These are phyloP conservation scores for Phymastichus coffea DNA, from an alignment of 1,140 invertebrate genomes.

Conservation along the genomic window DNA sequence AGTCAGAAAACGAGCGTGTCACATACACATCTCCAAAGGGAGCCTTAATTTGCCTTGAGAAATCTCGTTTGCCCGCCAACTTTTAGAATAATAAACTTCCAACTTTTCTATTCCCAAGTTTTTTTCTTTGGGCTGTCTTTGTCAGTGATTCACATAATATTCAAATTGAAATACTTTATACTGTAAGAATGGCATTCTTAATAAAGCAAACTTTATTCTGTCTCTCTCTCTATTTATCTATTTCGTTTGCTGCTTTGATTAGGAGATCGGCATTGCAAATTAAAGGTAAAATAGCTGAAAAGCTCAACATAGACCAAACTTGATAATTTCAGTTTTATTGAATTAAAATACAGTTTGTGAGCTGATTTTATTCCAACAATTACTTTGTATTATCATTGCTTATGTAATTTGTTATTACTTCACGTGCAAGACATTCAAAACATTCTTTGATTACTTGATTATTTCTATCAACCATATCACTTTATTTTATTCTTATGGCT, in stretches of 20 bases:
- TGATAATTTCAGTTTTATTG: not conserved
- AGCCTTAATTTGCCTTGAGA: slow-evolving; percentile 22
- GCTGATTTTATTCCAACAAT: too few relatives aligned
- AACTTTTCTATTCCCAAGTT: not conserved
- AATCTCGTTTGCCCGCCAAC: slow-evolving; percentile 27
- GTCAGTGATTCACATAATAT: slow-evolving; percentile 16
- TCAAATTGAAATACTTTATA: slow-evolving; percentile 23
- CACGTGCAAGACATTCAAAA: too few relatives aligned
- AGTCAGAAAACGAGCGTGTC: slow-evolving; percentile 17
- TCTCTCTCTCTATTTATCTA: not conserved
- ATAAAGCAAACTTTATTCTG: slow-evolving; percentile 21
- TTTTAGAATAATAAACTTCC: slow-evolving; percentile 28
- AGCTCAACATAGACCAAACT: not conserved
- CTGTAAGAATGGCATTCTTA: slow-evolving; percentile 2
- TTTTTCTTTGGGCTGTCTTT: not conserved
- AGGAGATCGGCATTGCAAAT: slow-evolving; percentile 20
- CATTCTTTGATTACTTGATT: too few relatives aligned
- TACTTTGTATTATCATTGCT: too few relatives aligned
- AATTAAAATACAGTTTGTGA: too few relatives aligned
- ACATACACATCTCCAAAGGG: slow-evolving; percentile 25
- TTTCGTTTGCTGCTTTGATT: not conserved
- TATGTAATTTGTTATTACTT: not conserved
- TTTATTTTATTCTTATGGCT: too few relatives aligned
- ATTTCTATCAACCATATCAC: too few relatives aligned
- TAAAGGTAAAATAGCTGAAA: slow-evolving; percentile 5